Evolutionary conservation across 2,888 invertebrate genomes (phyloP).

Genomic region (Lithophane socia): DNA sequence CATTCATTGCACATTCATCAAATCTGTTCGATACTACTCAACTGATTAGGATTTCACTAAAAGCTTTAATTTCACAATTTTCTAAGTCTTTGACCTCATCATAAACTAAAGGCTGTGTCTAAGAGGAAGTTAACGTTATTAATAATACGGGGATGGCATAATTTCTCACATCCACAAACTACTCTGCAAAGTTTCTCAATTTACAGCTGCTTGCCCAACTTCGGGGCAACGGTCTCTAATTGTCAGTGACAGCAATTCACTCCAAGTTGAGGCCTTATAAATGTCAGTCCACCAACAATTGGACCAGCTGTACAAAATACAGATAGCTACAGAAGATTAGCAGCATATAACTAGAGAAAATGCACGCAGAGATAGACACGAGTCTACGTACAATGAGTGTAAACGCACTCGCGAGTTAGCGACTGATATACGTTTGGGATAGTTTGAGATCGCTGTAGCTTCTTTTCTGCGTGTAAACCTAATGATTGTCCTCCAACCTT

Average conservation of each 20-base stretch:
- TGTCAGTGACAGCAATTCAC: constrained; percentile 34
- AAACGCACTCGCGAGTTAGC: no score
- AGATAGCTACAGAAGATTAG: neutral
- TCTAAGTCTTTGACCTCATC: neutral
- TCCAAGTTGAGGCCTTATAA: constrained; percentile 34
- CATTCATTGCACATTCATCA: neutral
- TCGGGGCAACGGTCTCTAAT: constrained; percentile 39
- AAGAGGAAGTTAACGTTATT: constrained; percentile 27
- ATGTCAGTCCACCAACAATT: constrained; percentile 45
- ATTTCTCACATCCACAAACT: constrained; percentile 54
- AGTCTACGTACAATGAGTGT: no score
- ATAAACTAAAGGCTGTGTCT: constrained; percentile 12
- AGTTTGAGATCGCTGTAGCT: neutral
- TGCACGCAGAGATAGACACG: neutral
- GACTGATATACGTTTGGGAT: neutral
- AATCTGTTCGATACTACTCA: neutral
- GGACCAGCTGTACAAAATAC: neutral
- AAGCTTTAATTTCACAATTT: neutral
- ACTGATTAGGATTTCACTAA: neutral
- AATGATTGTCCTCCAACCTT: no score
- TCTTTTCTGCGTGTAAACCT: no score
- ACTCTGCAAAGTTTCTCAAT: constrained; percentile 55
- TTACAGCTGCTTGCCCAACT: constrained; percentile 42
- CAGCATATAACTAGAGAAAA: no score
- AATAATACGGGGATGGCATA: constrained; percentile 43